A percentile compares a stretch with the other conserved stretches of the same genome.
Conservation (phyloP, 2,113 vertebrate species). For the Menura novaehollandiae region DNA sequence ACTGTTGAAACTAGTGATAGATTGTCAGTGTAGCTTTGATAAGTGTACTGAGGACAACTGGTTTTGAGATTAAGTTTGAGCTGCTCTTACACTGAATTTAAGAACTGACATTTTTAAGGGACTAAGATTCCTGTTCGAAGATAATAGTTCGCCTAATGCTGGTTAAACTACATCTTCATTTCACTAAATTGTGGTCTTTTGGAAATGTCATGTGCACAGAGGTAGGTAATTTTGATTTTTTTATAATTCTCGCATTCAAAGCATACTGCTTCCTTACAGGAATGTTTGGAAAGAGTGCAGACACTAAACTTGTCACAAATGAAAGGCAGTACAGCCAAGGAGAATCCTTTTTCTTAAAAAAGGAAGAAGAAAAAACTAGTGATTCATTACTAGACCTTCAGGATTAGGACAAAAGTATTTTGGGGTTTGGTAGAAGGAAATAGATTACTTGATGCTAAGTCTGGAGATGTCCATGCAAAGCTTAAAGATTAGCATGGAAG, state of each 20-base stretch:
- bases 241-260: neutral
- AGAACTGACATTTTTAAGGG: neutral
- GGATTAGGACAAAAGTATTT: neutral
- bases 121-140: neutral
- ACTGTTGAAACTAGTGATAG: neutral
- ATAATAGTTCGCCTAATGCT: neutral
- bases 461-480: neutral
- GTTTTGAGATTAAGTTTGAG: neutral
- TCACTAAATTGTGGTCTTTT: neutral
- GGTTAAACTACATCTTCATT: neutral
- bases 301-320: neutral
- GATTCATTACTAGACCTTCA: neutral
- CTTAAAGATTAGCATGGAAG: neutral
- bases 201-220: neutral
- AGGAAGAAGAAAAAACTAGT: neutral
- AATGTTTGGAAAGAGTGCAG: neutral
- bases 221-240: neutral
- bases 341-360: neutral
- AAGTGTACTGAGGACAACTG: neutral
- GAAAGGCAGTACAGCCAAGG: neutral
- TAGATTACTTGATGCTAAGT: neutral
- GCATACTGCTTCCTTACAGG: neutral
- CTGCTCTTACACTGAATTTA: neutral
- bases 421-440: neutral
- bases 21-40: neutral